phyloP scores from a whole-genome alignment of 1,140 invertebrate species.

The Drosophila burlai region DNA sequence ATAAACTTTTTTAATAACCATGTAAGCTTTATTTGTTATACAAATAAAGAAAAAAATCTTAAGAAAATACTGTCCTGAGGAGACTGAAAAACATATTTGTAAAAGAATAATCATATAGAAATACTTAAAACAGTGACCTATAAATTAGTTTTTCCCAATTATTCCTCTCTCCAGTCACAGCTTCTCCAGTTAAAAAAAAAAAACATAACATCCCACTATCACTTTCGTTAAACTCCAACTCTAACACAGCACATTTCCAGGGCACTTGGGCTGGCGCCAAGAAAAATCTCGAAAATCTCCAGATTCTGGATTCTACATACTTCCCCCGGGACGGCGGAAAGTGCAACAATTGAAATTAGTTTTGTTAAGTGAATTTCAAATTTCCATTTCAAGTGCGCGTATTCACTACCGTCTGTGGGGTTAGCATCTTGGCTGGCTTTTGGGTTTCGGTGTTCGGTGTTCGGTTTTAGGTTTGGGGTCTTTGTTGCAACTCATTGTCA shows the following conservation, averaged over 20 bases:
- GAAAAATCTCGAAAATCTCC: conserved; percentile 67
- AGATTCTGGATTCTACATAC: conserved; percentile 42
- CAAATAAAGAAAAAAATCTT: too few species aligned
- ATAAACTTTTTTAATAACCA: too few species aligned
- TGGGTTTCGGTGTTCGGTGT: not conserved
- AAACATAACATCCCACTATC: conserved; percentile 47
- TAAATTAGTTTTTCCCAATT: not conserved
- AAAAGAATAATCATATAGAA: not conserved
- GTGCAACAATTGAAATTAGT: conserved; percentile 82
- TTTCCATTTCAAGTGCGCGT: conserved; percentile 63
- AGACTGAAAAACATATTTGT: not conserved
- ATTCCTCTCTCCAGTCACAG: not conserved
- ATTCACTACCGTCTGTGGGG: conserved; percentile 71
- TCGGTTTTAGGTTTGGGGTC: conserved; percentile 34
- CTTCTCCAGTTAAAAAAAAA: not conserved
- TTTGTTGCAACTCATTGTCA: conserved; percentile 84
- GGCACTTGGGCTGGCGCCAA: conserved; percentile 72
- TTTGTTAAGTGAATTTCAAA: conserved; percentile 81
- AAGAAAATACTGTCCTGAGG: too few species aligned
- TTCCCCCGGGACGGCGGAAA: conserved; percentile 45
- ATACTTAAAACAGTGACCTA: conserved; percentile 9
- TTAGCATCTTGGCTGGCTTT: conserved; percentile 52
- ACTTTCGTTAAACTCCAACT: conserved; percentile 60
- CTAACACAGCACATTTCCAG: conserved; percentile 45
- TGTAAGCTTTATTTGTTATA: too few species aligned